phyloP scores from a whole-genome alignment of 2,888 invertebrate species.

The Venusia cambrica region DNA sequence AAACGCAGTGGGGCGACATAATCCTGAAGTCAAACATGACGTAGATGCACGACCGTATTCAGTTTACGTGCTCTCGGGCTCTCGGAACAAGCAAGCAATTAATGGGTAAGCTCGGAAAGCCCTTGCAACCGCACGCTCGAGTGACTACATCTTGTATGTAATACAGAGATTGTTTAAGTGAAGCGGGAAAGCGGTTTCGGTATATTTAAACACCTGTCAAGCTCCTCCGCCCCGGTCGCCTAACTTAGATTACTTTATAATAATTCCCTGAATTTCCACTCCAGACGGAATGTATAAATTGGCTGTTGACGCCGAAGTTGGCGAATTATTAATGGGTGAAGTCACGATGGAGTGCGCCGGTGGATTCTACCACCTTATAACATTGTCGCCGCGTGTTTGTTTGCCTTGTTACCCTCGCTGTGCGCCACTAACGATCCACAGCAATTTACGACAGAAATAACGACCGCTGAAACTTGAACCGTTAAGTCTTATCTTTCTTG shows the following conservation, averaged over 20 bases:
- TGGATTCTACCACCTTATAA: constrained; percentile 54
- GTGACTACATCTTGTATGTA: constrained; percentile 50
- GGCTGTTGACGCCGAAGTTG: constrained; percentile 60
- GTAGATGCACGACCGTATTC: constrained; percentile 26
- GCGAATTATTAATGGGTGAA: constrained; percentile 61
- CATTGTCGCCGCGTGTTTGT: constrained; percentile 51
- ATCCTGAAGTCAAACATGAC: constrained; percentile 26
- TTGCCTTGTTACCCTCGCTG: constrained; percentile 42
- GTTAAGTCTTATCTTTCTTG: constrained; percentile 52
- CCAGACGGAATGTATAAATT: constrained; percentile 66
- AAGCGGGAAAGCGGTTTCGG: constrained; percentile 48
- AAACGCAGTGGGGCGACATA: constrained; percentile 14
- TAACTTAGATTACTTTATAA: constrained; percentile 79
- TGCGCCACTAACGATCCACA: constrained; percentile 51
- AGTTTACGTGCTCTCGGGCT: constrained; percentile 28
- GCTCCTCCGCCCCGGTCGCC: constrained; percentile 57
- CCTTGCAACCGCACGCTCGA: constrained; percentile 51
- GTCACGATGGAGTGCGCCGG: constrained; percentile 43
- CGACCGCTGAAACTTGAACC: constrained; percentile 51
- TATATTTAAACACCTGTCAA: constrained; percentile 74
- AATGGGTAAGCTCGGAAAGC: constrained; percentile 50
- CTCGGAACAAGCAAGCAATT: constrained; percentile 41
- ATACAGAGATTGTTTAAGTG: constrained; percentile 49
- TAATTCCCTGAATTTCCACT: constrained; percentile 64
- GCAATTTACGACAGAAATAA: constrained; percentile 56